Evolutionary conservation across 2,888 invertebrate genomes (phyloP).

Genomic region (Lycaena phlaeas): DNA sequence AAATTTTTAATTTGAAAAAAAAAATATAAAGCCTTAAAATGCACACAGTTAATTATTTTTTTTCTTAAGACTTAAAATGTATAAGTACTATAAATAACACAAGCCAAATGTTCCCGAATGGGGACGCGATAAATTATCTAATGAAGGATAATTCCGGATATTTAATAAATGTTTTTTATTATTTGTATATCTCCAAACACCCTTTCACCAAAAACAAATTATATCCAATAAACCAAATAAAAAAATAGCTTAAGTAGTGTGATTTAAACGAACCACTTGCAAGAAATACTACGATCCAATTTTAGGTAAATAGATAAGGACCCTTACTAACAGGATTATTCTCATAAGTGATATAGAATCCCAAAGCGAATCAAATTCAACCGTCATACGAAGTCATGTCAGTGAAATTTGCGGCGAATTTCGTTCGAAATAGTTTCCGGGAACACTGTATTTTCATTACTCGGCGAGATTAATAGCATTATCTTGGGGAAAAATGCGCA

Average conservation of each 20-base stretch:
- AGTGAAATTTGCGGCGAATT: conserved; percentile 20
- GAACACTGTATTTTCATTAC: conserved; percentile 50
- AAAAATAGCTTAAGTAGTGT: neutral
- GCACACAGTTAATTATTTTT: too few relatives aligned
- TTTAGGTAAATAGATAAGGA: conserved; percentile 46
- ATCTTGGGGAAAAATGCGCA: conserved; percentile 55
- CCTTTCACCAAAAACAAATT: too few relatives aligned
- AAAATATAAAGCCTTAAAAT: too few relatives aligned
- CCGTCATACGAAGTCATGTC: conserved; percentile 8
- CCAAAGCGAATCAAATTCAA: conserved; percentile 9
- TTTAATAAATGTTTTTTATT: too few relatives aligned
- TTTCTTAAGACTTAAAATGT: too few relatives aligned
- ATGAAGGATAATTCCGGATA: too few relatives aligned
- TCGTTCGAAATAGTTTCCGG: conserved; percentile 35
- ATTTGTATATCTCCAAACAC: too few relatives aligned
- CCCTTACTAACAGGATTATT: conserved; percentile 22
- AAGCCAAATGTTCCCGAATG: too few relatives aligned
- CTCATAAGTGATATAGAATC: conserved; percentile 15
- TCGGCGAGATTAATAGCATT: conserved; percentile 52
- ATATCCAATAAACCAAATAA: conserved; percentile 18
- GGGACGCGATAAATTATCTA: too few relatives aligned
- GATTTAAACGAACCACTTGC: conserved; percentile 14
- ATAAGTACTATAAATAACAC: too few relatives aligned
- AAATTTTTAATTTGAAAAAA: too few relatives aligned
- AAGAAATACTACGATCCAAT: conserved; percentile 33